phyloP scores from a whole-genome alignment of 53 echinoderm and acorn worm genomes.

The Zoroaster sp. region DNA sequence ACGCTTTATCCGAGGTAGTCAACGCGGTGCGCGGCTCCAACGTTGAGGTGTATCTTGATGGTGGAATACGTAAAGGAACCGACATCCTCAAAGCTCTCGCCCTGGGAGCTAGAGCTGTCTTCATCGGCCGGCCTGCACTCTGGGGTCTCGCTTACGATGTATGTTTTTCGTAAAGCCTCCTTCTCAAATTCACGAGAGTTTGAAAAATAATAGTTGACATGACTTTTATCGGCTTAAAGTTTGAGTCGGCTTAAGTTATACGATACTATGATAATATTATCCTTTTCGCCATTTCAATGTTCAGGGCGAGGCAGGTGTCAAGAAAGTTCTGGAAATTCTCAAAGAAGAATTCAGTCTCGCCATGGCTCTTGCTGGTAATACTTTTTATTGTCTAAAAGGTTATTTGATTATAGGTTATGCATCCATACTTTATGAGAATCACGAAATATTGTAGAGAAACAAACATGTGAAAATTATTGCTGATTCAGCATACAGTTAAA shows the following conservation, averaged over 20 bases:
- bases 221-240: no score
- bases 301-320: slow-evolving; percentile 29
- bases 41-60: neutral
- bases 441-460: no score
- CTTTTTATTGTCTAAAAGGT: no score
- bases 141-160: slow-evolving; percentile 34
- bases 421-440: no score
- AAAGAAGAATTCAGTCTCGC: neutral
- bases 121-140: slow-evolving; percentile 30
- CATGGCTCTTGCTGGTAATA: slow-evolving; percentile 25
- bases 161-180: neutral
- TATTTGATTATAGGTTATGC: no score
- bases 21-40: neutral
- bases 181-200: neutral
- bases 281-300: neutral
- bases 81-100: slow-evolving; percentile 18
- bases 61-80: slow-evolving; percentile 36
- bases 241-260: neutral
- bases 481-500: no score
- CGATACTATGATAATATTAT: neutral
- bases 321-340: slow-evolving; percentile 21
- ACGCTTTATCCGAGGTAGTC: neutral
- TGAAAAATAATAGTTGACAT: no score
- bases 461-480: no score
- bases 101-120: slow-evolving; percentile 19